These are phyloP conservation scores for Albula glossodonta DNA, from an alignment of 2,113 vertebrate genomes.

Conservation along the genomic window DNA sequence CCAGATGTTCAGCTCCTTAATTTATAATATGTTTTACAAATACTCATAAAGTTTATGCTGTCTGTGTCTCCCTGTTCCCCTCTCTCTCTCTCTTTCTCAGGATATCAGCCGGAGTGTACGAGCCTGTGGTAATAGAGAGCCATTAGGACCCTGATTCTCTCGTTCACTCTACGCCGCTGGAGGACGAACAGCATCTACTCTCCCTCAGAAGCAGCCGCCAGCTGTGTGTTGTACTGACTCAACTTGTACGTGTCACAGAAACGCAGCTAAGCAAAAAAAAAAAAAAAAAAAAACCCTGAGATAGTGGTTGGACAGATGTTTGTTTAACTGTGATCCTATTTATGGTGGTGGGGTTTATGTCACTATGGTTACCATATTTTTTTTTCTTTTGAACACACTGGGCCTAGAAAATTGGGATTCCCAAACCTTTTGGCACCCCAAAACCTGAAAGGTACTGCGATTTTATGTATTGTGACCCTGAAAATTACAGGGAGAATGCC, in stretches of 20 bases:
- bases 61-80: neutral
- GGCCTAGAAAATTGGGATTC: neutral
- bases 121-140: slow-evolving; percentile 95
- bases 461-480: neutral
- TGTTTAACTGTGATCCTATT: neutral
- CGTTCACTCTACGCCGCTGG: neutral
- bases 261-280: neutral
- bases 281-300: too few species aligned
- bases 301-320: neutral
- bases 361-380: neutral
- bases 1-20: neutral
- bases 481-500: neutral
- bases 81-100: slow-evolving; percentile 56
- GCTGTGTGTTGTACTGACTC: too few species aligned
- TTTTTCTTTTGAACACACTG: neutral
- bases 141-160: slow-evolving; percentile 67
- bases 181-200: neutral
- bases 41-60: too few species aligned
- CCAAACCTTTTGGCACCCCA: neutral
- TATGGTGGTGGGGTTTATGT: neutral
- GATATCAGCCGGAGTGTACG: slow-evolving; percentile 89
- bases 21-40: neutral
- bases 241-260: neutral
- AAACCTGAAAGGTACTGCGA: neutral
- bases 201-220: too few species aligned